Conservation (phyloP, 2,797 vertebrate species). For the Diceros bicornis region DNA sequence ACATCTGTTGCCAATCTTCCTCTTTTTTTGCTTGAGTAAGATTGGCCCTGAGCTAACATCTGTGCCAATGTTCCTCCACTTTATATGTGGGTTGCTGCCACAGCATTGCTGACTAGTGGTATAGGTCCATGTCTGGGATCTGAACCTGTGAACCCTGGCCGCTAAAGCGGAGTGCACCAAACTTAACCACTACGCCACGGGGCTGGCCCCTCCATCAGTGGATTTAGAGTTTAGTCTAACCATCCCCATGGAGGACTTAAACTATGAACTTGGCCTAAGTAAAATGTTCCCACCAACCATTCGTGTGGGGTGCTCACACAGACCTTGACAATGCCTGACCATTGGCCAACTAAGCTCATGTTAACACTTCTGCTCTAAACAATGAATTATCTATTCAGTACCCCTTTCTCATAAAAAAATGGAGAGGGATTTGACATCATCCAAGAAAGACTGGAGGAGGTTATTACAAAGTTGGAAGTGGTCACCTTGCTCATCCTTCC, state of each 20-base stretch:
- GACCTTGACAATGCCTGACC: not conserved
- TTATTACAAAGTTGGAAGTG: not conserved
- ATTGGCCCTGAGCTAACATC: no score
- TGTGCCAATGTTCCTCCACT: no score
- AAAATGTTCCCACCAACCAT: not conserved
- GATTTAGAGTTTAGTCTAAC: not conserved
- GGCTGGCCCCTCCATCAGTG: not conserved
- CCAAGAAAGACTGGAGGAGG: not conserved
- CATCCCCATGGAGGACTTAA: not conserved
- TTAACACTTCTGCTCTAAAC: not conserved
- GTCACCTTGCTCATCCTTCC: not conserved
- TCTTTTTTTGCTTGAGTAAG: no score
- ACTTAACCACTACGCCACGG: no score
- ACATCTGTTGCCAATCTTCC: no score
- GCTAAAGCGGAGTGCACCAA: no score
- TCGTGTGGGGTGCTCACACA: rapidly evolving
- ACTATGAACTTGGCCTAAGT: not conserved
- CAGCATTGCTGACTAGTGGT: no score
- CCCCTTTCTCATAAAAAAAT: conserved; percentile 39
- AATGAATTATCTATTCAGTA: not conserved
- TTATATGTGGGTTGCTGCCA: no score
- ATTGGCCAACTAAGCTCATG: not conserved
- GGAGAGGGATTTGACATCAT: not conserved
- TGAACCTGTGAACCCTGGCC: no score
- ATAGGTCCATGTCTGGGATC: no score